Base-by-base conservation (phyloP, 1,140 invertebrate genomes). In the Dufourea novaeangliae region DNA sequence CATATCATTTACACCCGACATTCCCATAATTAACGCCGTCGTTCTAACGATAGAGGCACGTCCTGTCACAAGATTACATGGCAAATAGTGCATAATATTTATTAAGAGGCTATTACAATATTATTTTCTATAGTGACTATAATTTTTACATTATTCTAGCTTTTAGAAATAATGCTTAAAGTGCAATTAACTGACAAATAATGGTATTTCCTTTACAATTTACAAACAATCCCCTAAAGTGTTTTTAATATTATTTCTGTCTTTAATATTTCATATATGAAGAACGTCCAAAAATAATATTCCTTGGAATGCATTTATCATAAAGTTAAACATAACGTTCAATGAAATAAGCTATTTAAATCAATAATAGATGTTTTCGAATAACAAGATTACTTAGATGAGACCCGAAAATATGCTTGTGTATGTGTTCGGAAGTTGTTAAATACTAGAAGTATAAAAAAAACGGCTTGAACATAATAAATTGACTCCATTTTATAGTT, bases 21-120 rank as follows among this genome's bases (percentile, higher is more conserved):
- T 44, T 32, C 46, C 50, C 46, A 22, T 70, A 54, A 75, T 82
- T 50, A 77, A 80, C 59, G 46, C 7, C 62, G 56, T 70, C 63
- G 67, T 20, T 41, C 25, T 25, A n/a, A 67, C 37, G n/a, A 61
- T n/a, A 50, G 46, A 29, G 27, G 25, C 46, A n/a, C 7, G 41
- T 56, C 46, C 25, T 66, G 29, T 34, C 25, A 1, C 3, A n/a
- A n/a, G n/a, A n/a, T n/a, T n/a, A n/a, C n/a, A n/a, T n/a, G n/a
- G n/a, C n/a, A n/a, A n/a, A n/a, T n/a, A n/a, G n/a, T n/a, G n/a
- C n/a, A n/a, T n/a, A n/a, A n/a, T n/a, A n/a, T n/a, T n/a, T n/a
- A n/a, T n/a, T n/a, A n/a, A n/a, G n/a, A n/a, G n/a, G n/a, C n/a
- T n/a, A n/a, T n/a, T n/a, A n/a, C n/a, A n/a, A n/a, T n/a, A n/a